These are phyloP conservation scores for Gorsachius magnificus DNA, from an alignment of 2,797 vertebrate genomes.

Conservation along the genomic window DNA sequence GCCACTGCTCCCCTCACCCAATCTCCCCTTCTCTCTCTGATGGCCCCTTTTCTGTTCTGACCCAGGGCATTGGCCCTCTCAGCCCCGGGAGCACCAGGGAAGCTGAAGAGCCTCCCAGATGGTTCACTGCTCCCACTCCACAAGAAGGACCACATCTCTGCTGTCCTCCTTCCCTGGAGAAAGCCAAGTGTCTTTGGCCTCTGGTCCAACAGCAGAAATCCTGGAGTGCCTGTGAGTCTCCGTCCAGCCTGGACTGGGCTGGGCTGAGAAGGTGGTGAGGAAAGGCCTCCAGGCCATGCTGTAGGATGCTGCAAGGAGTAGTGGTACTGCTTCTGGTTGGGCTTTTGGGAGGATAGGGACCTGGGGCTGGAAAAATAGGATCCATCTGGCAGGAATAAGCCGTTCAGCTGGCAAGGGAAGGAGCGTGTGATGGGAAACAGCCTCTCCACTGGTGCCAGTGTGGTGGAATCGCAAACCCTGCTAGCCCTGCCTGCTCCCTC, in stretches of 20 bases:
- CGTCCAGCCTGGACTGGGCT: not conserved
- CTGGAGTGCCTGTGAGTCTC: not conserved
- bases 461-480: not conserved
- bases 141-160: not conserved
- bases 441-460: not conserved
- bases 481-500: not conserved
- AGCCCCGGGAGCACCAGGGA: not conserved
- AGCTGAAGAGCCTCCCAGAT: not conserved
- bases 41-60: not conserved
- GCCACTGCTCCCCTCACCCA: not conserved
- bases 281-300: not conserved
- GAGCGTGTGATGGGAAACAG: not conserved
- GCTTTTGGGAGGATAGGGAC: not conserved
- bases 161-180: not conserved
- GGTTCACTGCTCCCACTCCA: not conserved
- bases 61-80: not conserved
- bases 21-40: not conserved
- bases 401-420: not conserved
- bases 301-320: not conserved
- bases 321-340: not conserved
- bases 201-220: not conserved
- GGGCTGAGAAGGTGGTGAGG: not conserved
- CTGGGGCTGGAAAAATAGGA: not conserved
- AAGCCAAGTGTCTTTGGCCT: not conserved
- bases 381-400: not conserved